Evolutionary conservation across 1,140 invertebrate species (phyloP), one percentile per base, ranked within the genome.

Genomic region (Apis dorsata): DNA sequence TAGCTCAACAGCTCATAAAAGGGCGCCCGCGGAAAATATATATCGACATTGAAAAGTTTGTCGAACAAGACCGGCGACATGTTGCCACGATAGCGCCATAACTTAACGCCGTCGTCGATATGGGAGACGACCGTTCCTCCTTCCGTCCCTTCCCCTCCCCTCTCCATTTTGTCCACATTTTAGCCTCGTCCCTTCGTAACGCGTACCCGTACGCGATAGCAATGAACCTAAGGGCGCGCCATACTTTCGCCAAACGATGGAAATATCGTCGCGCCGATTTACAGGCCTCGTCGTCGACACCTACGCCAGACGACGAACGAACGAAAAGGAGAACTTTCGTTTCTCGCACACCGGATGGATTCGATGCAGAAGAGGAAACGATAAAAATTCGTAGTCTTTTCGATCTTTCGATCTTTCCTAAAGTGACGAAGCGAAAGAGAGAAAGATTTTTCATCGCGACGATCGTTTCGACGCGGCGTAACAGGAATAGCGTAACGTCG

Each of bases 31-130:
- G 85, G 80, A 82, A 92, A 92, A 92, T 91, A 91, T 92, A 92
- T 92, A 90, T 91, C 90, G 91, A 92, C 90, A 90, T 91, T 92
- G 92, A 93, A 93, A 93, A 93, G 92, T 93, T 93, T 93, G 92
- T 92, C 86, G 91, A 92, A 93, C 92, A 93, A 89, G 90, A 83
- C 88, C 79, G 85, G 91, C 91, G 92, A 93, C 92, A 93, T 91
- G 90, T 92, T 93, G 92, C 91, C 85, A 85, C 85, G 91, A 93
- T 93, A 90, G 92, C 91, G 86, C 87, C 88, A 91, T 93, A 93
- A 93, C 91, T 93, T 91, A 91, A 84, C 86, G 69, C 87, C 81
- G 81, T 65, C 90, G 88, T 88, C 90, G 86, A 91, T 90, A 91
- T 88, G 85, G 85, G 83, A 88, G 77, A 87, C 69, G 85, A 87